A percentile compares a stretch with the other conserved stretches of the same genome.
Evolutionary conservation across 2,113 vertebrate species (phyloP).

Genomic region (Ammodytes dubius): DNA sequence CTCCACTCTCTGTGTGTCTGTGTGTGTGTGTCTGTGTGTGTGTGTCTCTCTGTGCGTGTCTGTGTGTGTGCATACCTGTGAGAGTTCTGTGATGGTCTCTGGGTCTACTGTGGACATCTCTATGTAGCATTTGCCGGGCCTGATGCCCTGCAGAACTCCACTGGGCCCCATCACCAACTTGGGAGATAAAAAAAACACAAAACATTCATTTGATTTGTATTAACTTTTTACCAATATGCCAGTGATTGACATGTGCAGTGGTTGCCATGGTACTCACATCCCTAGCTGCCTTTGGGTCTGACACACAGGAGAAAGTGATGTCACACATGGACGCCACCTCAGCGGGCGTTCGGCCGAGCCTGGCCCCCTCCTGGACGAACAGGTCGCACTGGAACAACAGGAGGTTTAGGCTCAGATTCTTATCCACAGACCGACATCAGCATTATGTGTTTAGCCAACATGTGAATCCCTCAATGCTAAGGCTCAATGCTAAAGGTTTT

Average conservation of each 20-base stretch:
- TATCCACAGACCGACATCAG: background rate
- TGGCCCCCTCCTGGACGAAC: conserved; percentile 98
- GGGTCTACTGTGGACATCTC: conserved; percentile 99
- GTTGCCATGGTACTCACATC: conserved; percentile 88
- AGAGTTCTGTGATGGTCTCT: conserved; percentile 95
- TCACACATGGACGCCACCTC: conserved; percentile 99
- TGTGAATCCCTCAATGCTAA: background rate
- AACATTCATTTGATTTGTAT: background rate
- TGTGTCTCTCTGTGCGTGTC: background rate
- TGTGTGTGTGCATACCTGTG: conserved; percentile 87
- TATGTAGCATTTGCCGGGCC: conserved; percentile 97
- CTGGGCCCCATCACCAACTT: conserved; percentile 98
- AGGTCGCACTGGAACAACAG: conserved; percentile 92
- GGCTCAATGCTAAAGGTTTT: too few species aligned
- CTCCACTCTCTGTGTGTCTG: background rate
- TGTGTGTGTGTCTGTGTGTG: background rate
- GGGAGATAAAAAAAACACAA: conserved; percentile 30
- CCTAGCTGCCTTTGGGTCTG: conserved; percentile 97
- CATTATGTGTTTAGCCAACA: background rate
- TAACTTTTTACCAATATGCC: background rate
- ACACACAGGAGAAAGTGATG: conserved; percentile 98
- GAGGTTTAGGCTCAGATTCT: background rate
- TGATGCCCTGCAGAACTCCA: conserved; percentile 97
- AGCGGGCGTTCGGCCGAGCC: conserved; percentile 96
- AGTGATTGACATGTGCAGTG: background rate